Evolutionary conservation across 2,113 vertebrate genomes (phyloP).

Genomic region (Uria aalge): DNA sequence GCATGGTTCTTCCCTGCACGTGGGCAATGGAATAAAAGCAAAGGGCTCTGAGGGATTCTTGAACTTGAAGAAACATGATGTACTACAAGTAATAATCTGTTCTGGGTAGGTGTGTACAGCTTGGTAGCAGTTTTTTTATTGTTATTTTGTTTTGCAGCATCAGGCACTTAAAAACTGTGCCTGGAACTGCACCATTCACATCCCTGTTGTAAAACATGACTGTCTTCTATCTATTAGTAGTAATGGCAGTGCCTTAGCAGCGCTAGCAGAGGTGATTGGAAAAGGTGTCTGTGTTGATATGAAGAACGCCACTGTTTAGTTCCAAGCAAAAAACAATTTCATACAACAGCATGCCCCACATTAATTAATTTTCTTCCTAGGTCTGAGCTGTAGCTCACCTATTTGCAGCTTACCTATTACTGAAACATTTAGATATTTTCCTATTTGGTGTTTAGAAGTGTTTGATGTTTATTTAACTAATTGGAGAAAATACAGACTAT

Average conservation of each 20-base stretch:
- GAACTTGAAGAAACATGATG: not conserved
- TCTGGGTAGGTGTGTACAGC: not conserved
- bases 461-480: conserved; percentile 38
- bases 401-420: not conserved
- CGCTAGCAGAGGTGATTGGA: not conserved
- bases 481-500: not conserved
- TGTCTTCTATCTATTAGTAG: not conserved
- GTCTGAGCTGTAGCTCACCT: not conserved
- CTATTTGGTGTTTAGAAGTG: not conserved
- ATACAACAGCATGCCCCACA: not conserved
- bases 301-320: not conserved
- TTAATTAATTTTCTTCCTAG: not conserved
- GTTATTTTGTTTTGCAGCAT: not conserved
- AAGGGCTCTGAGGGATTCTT: not conserved
- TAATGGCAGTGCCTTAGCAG: not conserved
- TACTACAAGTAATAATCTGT: not conserved
- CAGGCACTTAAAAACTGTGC: not conserved
- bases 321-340: not conserved
- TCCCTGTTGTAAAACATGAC: not conserved
- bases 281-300: not conserved
- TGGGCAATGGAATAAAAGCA: not conserved
- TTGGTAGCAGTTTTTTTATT: not conserved
- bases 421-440: not conserved
- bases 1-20: not conserved
- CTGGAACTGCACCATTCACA: not conserved